Percentiles rank a stretch among this genome's conserved stretches.
phyloP scores from a whole-genome alignment of 2,113 vertebrate species.

The Gulo gulo region DNA sequence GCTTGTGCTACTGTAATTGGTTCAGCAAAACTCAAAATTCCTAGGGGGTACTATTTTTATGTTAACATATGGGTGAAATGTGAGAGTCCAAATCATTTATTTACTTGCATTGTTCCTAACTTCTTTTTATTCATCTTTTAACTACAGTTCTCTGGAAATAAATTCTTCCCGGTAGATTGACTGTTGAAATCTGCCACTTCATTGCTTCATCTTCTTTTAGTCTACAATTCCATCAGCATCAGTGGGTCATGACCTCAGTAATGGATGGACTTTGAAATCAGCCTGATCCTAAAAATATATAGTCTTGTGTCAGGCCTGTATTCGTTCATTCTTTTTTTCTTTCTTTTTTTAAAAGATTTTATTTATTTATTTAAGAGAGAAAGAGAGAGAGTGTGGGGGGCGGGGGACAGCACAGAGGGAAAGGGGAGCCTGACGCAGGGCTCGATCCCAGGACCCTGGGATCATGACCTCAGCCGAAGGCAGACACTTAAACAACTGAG shows the following conservation, averaged over 20 bases:
- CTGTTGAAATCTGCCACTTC: background rate
- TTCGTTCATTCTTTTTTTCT: background rate
- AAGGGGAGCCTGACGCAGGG: background rate
- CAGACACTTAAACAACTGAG: background rate
- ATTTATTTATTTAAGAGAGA: background rate
- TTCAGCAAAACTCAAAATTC: background rate
- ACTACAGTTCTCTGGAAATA: background rate
- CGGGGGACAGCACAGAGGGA: background rate
- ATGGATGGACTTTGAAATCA: background rate
- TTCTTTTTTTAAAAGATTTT: background rate
- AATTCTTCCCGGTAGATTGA: background rate
- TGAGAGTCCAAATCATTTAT: background rate
- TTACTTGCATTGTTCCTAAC: background rate
- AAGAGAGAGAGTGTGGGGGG: background rate
- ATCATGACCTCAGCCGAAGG: background rate
- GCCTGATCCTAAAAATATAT: background rate
- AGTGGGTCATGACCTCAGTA: background rate
- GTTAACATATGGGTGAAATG: background rate
- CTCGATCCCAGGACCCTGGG: background rate
- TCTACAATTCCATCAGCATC: background rate
- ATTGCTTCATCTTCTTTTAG: background rate
- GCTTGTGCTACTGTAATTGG: background rate
- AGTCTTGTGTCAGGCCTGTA: background rate
- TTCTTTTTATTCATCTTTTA: background rate
- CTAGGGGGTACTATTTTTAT: background rate